Evolutionary conservation across 2,888 invertebrate species (phyloP).

Genomic region (Drosophila koepferae): DNA sequence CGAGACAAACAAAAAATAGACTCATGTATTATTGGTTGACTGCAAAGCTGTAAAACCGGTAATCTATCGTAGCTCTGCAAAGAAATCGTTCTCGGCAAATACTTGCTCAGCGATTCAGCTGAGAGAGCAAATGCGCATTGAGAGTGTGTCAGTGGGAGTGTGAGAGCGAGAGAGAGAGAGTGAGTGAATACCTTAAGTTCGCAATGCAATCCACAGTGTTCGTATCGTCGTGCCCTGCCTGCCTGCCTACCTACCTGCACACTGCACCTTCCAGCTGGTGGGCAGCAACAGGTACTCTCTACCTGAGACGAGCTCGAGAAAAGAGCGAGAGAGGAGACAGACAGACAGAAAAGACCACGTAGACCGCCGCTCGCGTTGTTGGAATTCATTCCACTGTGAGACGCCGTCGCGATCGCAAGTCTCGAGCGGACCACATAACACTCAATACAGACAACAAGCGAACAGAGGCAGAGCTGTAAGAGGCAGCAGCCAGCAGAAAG

Average conservation of each 20-base stretch:
- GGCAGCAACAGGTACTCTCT: slow-evolving; percentile 58
- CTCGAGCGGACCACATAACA: slow-evolving; percentile 51
- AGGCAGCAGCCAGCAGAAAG: slow-evolving; percentile 20
- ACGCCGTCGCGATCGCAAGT: slow-evolving; percentile 78
- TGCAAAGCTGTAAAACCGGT: slow-evolving; percentile 62
- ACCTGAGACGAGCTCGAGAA: slow-evolving; percentile 32
- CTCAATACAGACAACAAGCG: slow-evolving; percentile 20
- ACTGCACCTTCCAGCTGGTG: slow-evolving; percentile 42
- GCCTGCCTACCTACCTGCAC: slow-evolving; percentile 22
- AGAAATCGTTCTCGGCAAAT: slow-evolving; percentile 25
- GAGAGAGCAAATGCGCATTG: neutral
- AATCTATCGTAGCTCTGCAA: slow-evolving; percentile 44
- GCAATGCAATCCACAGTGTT: slow-evolving; percentile 47
- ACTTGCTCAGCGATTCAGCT: slow-evolving; percentile 15
- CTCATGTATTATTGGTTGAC: slow-evolving; percentile 17
- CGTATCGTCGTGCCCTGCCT: slow-evolving; percentile 19
- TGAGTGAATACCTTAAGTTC: slow-evolving; percentile 2
- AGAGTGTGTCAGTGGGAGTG: neutral
- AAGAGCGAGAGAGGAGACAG: slow-evolving; percentile 13
- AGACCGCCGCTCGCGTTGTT: slow-evolving; percentile 56
- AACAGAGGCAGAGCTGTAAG: slow-evolving; percentile 18
- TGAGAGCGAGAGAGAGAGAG: neutral
- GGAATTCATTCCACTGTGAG: slow-evolving; percentile 77
- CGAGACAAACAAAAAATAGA: slow-evolving; percentile 35
- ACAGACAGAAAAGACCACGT: slow-evolving; percentile 56